phyloP scores from a whole-genome alignment of 2,113 vertebrate genomes.

The Crotalus horridus region DNA sequence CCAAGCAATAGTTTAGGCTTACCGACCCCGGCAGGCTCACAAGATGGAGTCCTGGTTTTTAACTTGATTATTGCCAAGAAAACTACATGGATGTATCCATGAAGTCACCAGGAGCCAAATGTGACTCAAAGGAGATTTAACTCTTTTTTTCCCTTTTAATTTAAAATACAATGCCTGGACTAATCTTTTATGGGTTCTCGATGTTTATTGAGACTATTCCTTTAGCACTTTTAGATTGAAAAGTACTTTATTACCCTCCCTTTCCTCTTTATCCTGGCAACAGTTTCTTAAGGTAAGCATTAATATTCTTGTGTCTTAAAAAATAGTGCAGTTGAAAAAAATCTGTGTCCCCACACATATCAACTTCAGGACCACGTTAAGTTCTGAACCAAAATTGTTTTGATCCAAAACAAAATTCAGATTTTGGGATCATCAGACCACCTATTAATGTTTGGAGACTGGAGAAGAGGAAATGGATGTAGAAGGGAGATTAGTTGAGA shows the following conservation, averaged over 20 bases:
- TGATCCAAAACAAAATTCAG: not conserved
- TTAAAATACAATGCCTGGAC: constrained; percentile 45
- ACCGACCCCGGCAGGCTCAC: constrained; percentile 49
- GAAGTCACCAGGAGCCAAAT: not conserved
- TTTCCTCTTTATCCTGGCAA: not conserved
- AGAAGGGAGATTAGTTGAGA: constrained; percentile 42
- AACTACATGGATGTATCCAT: not conserved
- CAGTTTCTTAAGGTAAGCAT: not conserved
- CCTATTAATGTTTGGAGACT: not conserved
- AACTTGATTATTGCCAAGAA: not conserved
- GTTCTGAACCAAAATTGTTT: not conserved
- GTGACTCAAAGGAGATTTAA: not conserved
- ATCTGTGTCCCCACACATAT: not conserved
- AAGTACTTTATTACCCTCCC: constrained; percentile 8
- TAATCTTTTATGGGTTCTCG: constrained; percentile 38
- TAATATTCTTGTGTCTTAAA: constrained; percentile 4
- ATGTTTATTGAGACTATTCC: not conserved
- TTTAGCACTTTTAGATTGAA: constrained; percentile 26
- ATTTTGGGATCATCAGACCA: too few species aligned
- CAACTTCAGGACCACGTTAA: not conserved
- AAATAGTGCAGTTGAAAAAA: not conserved
- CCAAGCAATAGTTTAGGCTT: constrained; percentile 69
- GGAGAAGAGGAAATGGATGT: constrained; percentile 33
- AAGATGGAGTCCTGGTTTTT: constrained; percentile 43
- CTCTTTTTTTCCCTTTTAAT: not conserved